A percentile compares a stretch with the other conserved stretches of the same genome.
Conservation (phyloP, 2,113 vertebrate species). For the Ptilonorhynchus violaceus region DNA sequence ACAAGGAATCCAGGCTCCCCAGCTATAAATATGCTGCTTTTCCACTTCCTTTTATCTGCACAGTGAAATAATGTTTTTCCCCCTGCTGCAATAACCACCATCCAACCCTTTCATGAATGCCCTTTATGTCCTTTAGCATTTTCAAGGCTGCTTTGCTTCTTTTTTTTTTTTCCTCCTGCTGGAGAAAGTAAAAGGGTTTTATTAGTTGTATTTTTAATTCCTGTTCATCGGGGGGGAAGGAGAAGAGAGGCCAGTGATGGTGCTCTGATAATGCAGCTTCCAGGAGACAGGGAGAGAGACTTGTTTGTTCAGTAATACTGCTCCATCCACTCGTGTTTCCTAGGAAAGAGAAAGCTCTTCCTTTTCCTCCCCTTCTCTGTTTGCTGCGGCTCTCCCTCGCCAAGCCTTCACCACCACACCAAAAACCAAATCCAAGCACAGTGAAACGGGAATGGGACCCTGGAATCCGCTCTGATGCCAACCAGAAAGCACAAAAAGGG, state of each 20-base stretch:
- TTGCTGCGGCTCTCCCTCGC: not conserved
- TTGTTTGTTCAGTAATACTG: conserved; percentile 32
- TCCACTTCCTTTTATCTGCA: conserved; percentile 68
- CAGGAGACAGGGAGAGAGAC: conserved; percentile 23
- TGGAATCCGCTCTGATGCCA: not conserved
- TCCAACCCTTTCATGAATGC: conserved; percentile 61
- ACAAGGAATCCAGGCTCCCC: conserved; percentile 67
- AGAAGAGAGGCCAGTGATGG: not conserved
- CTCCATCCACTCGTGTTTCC: not conserved
- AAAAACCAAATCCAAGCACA: not conserved
- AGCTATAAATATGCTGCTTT: conserved; percentile 63
- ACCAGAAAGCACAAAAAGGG: not conserved
- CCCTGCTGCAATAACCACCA: conserved; percentile 67
- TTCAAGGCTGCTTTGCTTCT: conserved; percentile 20
- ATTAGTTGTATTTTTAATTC: conserved; percentile 57
- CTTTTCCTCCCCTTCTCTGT: not conserved
- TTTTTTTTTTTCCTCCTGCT: not conserved
- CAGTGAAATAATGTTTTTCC: conserved; percentile 68
- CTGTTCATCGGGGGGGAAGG: not conserved
- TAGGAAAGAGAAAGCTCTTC: not conserved
- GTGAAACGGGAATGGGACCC: not conserved
- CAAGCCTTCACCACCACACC: not conserved
- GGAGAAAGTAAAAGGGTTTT: conserved; percentile 22
- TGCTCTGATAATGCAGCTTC: conserved; percentile 1
- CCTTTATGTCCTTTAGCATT: conserved; percentile 63